Evolutionary conservation across 2,797 vertebrate species (phyloP).

Genomic region (Yasuhikotakia modesta): DNA sequence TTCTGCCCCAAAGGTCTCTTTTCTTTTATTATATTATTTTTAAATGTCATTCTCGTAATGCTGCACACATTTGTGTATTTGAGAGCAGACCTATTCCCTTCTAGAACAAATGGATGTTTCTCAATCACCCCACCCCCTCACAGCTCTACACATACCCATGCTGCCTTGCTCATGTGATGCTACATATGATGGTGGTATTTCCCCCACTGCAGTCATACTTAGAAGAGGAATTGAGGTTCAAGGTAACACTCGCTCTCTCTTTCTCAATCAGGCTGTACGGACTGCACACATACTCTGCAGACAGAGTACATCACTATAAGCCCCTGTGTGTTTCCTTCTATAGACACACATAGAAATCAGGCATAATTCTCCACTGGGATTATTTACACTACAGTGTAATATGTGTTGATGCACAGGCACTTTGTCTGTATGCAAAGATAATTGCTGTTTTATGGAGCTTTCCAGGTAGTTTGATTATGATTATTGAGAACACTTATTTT

Average conservation of each 20-base stretch:
- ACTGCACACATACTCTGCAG: conserved; percentile 63
- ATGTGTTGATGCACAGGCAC: conserved; percentile 41
- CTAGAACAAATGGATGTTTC: conserved; percentile 11
- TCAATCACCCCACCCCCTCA: conserved; percentile 13
- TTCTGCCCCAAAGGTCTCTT: conserved; percentile 23
- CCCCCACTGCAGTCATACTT: conserved; percentile 50
- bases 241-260: conserved; percentile 16
- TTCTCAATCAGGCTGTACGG: conserved; percentile 62
- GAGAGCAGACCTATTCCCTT: conserved; percentile 4
- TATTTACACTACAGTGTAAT: conserved; percentile 30
- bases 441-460: conserved; percentile 41
- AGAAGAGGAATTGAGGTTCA: conserved; percentile 58
- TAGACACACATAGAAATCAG: conserved; percentile 18
- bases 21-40: not conserved
- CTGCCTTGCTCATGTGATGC: conserved; percentile 44
- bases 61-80: not conserved
- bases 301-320: conserved; percentile 73
- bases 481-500: conserved; percentile 23
- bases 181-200: conserved; percentile 36
- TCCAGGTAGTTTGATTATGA: conserved; percentile 43
- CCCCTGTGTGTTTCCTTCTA: conserved; percentile 45
- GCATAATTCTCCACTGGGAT: conserved; percentile 43
- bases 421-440: conserved; percentile 40
- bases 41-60: conserved; percentile 33
- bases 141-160: conserved; percentile 18